Evolutionary conservation across 2,113 vertebrate genomes (phyloP), one percentile per base, ranked within the genome.

Genomic region (Ciconia stormi): DNA sequence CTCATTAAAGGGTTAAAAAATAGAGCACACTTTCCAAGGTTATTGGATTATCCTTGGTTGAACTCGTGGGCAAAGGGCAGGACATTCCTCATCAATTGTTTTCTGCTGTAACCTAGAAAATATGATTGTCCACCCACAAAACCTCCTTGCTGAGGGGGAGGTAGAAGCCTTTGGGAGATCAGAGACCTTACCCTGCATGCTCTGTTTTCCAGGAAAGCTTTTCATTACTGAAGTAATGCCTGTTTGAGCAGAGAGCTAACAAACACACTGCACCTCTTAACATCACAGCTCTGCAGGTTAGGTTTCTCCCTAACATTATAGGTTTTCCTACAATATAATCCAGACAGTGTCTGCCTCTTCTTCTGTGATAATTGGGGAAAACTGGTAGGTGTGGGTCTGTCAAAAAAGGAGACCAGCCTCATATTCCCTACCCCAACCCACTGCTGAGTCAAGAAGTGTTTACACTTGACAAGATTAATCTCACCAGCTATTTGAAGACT

Each of bases 391-490:
- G 36, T 65, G 42, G 49, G 36, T 29, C 30, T 78, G 18, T 38
- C 36, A 61, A 7, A 69, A 89, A 66, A 85, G 11, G 14, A 76
- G 44, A 56, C 46, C 42, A 13, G 30, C 20, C 32, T 91, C 50
- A 19, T 50, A 9, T 62, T 90, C 47, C 67, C 25, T 18, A 67
- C n/a, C 38, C 46, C 40, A 83, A 61, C 53, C 74, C n/a, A 44
- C 58, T 77, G 62, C 38, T 67, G 82, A 93, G 69, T 93, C 76
- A 74, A 92, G 67, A 77, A 74, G 58, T 67, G 79, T 93, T 90
- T 94, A 79, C 49, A 87, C 86, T 65, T 89, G 79, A 87, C 55
- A 72, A 97, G 88, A 92, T 94, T 90, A 96, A 93, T 97, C 93
- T 95, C 85, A 40, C 29, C 61, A 70, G 52, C 67, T 96, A 56